Base-by-base conservation (phyloP, 2,888 invertebrate species). In the Bruchidius siliquastri region DNA sequence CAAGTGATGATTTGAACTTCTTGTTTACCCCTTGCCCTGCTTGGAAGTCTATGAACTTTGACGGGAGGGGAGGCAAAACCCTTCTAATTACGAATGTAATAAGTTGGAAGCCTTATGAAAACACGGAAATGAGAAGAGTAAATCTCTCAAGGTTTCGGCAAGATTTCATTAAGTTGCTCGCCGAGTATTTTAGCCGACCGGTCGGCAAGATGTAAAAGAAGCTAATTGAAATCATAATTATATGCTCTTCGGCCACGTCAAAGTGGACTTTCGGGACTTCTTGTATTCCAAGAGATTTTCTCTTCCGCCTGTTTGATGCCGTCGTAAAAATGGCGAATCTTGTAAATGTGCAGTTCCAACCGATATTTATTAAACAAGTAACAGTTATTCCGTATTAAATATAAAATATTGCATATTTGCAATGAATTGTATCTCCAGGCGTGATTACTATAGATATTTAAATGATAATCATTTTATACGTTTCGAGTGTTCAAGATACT, bases 31-130 rank as follows among this genome's bases (percentile, higher is more conserved):
- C 26, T 13, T 49, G 13, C 49, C 49, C 49, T 13, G 3, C 13
- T 49, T 18, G 49, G 13, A 49, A 49, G 49, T 49, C 49, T 18
- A 49, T 49, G 49, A 13, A 18, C 10, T 8, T 49, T 8, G 49
- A 49, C 6, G 49, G 1, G 3, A 13, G 49, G 49, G 49, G 49
- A 13, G 13, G 49, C 6, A 3, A 49, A 69, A 72, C 49, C 67
- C 26, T 72, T 72, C 72, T 49, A 69, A 72, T 72, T 72, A 69
- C 69, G 26, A 69, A 32, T 32, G 49, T 69, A 69, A 72, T 69
- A 21, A 72, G 67, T 69, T 70, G 22, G 72, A 72, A 72, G 69
- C 72, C 72, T 22, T 69, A 21, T 69, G 22, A 20, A 66, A 26
- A 69, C 32, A 69, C 20, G 72, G 22, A 72, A 72, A 72, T 69